Evolutionary conservation across 2,113 vertebrate genomes (phyloP), one percentile per base, ranked within the genome.

Genomic region (Acrocephalus arundinaceus): DNA sequence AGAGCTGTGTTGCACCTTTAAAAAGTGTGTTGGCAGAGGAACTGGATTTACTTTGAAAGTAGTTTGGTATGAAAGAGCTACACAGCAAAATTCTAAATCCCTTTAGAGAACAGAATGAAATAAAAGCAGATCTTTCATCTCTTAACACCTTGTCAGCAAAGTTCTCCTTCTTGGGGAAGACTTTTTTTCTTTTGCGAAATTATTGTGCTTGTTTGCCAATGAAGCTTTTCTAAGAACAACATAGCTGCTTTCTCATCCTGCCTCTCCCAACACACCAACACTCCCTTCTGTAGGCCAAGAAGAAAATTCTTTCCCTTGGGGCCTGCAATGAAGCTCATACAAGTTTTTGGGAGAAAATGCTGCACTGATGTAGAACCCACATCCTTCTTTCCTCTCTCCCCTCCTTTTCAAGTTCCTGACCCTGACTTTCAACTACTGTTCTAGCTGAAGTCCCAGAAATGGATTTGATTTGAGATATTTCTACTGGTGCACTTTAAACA

Each of bases 191-290:
- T 92, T 72, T 78, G 35, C 48, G 55, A 87, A 93, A 89, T 71
- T 95, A 91, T 84, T 94, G 83, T 55, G 85, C 93, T 91, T 74
- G 92, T 92, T 96, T 97, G 96, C 97, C 97, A 97, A 11, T 67
- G 37, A 93, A 92, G 67, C 65, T 96, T 96, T 94, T 89, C 93
- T 97, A 91, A 97, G 94, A 97, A 94, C 83, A 82, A 94, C 12
- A 22, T 59, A 96, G 94, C 45, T 94, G 86, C 94, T 96, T 96
- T 97, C 94, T 97, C 96, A 97, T 89, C 88, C 93, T 96, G 95
- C 94, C 92, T 95, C 95, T 97, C 95, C 95, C 97, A 97, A 89
- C 83, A 96, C 92, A 94, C 94, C 91, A 97, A 97, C 94, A 95
- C 94, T 97, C 97, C 94, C 93, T 97, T 79, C 94, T 94, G 89